Evolutionary conservation across 2,797 vertebrate species (phyloP), one percentile per base, ranked within the genome.

Genomic region (Nothura maculosa): DNA sequence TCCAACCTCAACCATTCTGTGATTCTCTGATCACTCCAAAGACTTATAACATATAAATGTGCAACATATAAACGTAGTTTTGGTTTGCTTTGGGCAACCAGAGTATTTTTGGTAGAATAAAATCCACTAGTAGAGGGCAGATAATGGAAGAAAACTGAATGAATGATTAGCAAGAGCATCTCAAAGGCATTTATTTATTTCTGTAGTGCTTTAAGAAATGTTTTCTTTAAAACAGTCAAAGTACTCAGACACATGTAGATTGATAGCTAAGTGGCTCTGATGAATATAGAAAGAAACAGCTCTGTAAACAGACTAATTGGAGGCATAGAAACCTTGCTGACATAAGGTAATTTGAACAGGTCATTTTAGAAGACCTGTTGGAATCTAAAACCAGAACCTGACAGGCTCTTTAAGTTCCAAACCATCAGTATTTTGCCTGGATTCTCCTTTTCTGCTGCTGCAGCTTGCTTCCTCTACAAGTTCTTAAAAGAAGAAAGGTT

Each of bases 401-500:
- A 75, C 52, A 89, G 73, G 90, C 22, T 34, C 52, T 63, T 52
- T 27, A 87, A 92, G 55, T 72, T 87, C 77, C 81, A 94, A 94
- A 70, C 2, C 24, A n/a, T 19, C 11, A n/a, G 24, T 48, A 15
- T 73, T 91, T 80, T 85, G 30, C 32, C 52, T 63, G 63, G 73
- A 30, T 75, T 92, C n/a, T 82, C 38, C 45, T 80, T 83, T 89
- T 47, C 82, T 63, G 28, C 19, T 48, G 50, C 79, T 79, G 89
- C 19, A 93, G 18, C n/a, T 11, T 28, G 47, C 69, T 88, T 91
- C 70, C 68, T 91, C 62, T 52, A 64, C 84, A 72, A 67, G 52
- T 86, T 36, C 30, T 78, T 79, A 82, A 91, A 92, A 92, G 54
- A 85, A 88, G 58, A 93, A 92, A 82, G 80, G 34, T 86, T 43